Evolutionary conservation across 1,140 invertebrate species (phyloP), one percentile per base, ranked within the genome.

Genomic region (Magallana angulata): DNA sequence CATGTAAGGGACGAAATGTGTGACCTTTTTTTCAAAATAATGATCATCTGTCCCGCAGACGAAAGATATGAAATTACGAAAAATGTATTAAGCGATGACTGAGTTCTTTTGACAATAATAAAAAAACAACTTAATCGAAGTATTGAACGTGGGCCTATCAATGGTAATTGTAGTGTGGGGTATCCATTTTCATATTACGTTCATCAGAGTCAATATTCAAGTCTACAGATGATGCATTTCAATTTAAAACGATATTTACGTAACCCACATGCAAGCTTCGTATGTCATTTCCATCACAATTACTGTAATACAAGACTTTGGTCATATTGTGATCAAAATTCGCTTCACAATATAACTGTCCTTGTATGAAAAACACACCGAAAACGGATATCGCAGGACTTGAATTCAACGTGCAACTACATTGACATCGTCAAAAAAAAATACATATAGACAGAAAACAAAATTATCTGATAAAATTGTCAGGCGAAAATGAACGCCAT

Each of bases 401-500:
- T 5, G 12, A 76, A 30, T 30, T 76, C 3, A 76, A 30, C 36
- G 24, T 76, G 68, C 14, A 30, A 48, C 30, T 30, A 76, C 24
- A 76, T 30, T 76, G 11, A 76, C 30, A 76, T 76, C 68, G 36
- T 30, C 24, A 30, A 30, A 30, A 12, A 12, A 30, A 12, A 12
- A 12, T 16, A 76, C 24, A 76, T 76, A 76, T 76, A 76, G 68
- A 76, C 9, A 76, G 18, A 18, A 76, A 48, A 48, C 36, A 48
- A 48, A 76, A 76, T 76, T 76, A 76, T 76, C 68, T 76, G 68
- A 76, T 76, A 30, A 30, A 76, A 30, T 76, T 76, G 68, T 76
- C 68, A 76, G 18, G 68, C 24, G 68, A 76, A 76, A 76, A 76
- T 76, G 7, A 76, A 76, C 68, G 68, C 68, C 68, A 30, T 30